A percentile compares a stretch with the other conserved stretches of the same genome.
Conservation (phyloP, 2,888 invertebrate species). For the Mythimna loreyi region DNA sequence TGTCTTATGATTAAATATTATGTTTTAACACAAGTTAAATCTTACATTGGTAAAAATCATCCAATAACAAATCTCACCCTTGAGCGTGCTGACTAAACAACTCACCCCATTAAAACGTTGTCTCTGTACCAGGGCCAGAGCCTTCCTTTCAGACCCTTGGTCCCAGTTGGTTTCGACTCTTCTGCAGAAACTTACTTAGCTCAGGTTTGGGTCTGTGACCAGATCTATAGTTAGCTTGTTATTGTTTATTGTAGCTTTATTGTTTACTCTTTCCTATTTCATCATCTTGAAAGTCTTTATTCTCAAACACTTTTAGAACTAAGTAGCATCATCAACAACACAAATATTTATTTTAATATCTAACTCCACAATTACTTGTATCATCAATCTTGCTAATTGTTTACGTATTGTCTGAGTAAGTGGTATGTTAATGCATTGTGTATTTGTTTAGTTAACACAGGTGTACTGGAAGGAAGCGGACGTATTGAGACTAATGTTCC, state of each 20-base stretch:
- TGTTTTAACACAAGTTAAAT: too few relatives aligned
- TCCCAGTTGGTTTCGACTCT: too few relatives aligned
- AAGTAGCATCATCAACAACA: conserved; percentile 14
- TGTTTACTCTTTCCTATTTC: not conserved
- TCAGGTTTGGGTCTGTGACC: not conserved
- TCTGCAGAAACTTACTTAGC: not conserved
- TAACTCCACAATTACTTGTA: conserved; percentile 19
- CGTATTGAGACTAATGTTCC: conserved; percentile 7
- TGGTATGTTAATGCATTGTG: conserved; percentile 73
- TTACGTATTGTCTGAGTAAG: conserved; percentile 52
- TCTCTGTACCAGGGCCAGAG: too few relatives aligned
- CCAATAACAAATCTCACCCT: too few relatives aligned
- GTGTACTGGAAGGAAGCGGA: conserved; percentile 34
- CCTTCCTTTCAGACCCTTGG: too few relatives aligned
- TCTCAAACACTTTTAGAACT: not conserved
- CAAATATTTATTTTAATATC: conserved; percentile 29
- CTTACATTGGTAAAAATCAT: too few relatives aligned
- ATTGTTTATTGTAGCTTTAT: not conserved
- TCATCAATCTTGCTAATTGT: conserved; percentile 48
- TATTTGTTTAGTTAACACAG: conserved; percentile 59
- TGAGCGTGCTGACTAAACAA: too few relatives aligned
- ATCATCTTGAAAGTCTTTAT: not conserved
- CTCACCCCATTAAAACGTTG: too few relatives aligned
- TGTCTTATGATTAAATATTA: too few relatives aligned
- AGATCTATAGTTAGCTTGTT: not conserved